Evolutionary conservation across 2,797 vertebrate species (phyloP).

Genomic region (Momotus momota): DNA sequence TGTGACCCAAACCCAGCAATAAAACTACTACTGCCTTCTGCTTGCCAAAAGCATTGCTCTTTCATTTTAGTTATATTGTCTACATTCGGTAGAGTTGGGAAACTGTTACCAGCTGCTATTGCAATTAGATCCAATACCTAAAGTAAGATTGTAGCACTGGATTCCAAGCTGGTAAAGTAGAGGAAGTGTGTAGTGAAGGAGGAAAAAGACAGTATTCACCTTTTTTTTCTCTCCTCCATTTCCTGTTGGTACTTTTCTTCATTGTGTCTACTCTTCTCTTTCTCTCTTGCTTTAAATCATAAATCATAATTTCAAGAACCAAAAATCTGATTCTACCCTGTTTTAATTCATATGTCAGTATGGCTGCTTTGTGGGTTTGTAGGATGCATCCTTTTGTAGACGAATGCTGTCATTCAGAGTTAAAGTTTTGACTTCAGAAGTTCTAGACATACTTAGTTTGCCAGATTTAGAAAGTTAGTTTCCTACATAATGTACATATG

Average conservation of each 20-base stretch:
- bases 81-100: background rate
- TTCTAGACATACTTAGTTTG: background rate
- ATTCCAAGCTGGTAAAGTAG: background rate
- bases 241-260: background rate
- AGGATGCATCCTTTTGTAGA: background rate
- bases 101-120: background rate
- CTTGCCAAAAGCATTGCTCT: background rate
- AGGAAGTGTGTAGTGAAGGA: background rate
- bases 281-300: background rate
- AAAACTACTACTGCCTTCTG: background rate
- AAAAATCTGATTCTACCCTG: background rate
- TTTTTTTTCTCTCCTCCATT: rapidly evolving
- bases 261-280: background rate
- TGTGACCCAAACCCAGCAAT: background rate
- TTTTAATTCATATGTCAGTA: background rate
- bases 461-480: background rate
- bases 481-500: background rate
- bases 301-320: background rate
- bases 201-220: background rate
- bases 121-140: background rate
- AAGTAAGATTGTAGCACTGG: background rate
- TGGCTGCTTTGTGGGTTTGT: background rate
- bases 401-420: background rate
- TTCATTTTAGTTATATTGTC: background rate
- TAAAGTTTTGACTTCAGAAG: background rate